These are phyloP conservation scores for Trachythela sp. DNA, from an alignment of 64 coral and sea anemone species.

Conservation along the genomic window DNA sequence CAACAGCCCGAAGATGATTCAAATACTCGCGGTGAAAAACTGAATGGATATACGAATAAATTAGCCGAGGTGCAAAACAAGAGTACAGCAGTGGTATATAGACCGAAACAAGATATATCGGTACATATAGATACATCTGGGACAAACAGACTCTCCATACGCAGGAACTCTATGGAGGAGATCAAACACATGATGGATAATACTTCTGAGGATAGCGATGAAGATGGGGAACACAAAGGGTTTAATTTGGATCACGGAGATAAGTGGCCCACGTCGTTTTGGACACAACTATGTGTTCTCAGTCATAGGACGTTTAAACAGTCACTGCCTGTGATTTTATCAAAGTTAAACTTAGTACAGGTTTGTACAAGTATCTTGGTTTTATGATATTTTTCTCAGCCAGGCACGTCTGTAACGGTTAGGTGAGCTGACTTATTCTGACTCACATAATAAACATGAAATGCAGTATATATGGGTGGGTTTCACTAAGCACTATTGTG, in stretches of 20 bases:
- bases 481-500: too few relatives aligned
- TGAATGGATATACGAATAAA: not conserved
- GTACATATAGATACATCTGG: conserved; percentile 3
- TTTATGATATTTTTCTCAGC: too few relatives aligned
- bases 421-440: too few relatives aligned
- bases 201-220: conserved; percentile 56
- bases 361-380: conserved; percentile 14
- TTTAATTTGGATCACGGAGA: conserved; percentile 51
- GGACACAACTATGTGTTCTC: conserved; percentile 87
- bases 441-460: too few relatives aligned
- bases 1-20: not conserved
- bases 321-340: conserved; percentile 76
- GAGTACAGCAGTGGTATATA: not conserved
- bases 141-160: not conserved
- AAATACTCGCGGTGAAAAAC: not conserved
- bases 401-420: too few relatives aligned
- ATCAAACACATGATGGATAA: conserved; percentile 27
- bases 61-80: not conserved
- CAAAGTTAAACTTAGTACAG: conserved; percentile 79
- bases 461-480: too few relatives aligned
- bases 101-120: not conserved
- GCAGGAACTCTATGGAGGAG: not conserved
- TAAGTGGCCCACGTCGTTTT: conserved; percentile 81
- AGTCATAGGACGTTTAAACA: conserved; percentile 84
- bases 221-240: conserved; percentile 15